A percentile compares a stretch with the other conserved stretches of the same genome.
Evolutionary conservation across 2,888 invertebrate genomes (phyloP).

Genomic region (Azorinus chamasolen): DNA sequence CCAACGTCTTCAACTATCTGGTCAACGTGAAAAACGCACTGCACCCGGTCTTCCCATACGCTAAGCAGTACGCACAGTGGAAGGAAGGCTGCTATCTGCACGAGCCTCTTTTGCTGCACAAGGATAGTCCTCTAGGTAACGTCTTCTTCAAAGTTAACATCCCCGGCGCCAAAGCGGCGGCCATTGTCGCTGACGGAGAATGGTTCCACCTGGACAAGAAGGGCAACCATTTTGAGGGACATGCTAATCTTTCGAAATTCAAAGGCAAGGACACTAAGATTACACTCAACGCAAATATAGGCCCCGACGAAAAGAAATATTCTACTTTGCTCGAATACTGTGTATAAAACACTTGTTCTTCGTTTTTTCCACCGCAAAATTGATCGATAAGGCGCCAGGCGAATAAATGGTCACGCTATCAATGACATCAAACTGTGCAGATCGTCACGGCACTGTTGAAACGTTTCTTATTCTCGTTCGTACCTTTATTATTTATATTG

Average conservation of each 20-base stretch:
- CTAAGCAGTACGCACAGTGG: constrained; percentile 86
- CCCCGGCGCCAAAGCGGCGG: constrained; percentile 83
- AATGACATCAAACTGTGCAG: too few species aligned
- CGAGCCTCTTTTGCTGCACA: constrained; percentile 77
- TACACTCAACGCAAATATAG: constrained; percentile 85
- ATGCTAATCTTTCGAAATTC: constrained; percentile 76
- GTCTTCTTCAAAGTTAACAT: constrained; percentile 79
- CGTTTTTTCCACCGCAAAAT: too few species aligned
- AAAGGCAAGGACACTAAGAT: constrained; percentile 80
- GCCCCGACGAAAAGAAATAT: constrained; percentile 83
- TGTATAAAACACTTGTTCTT: constrained; percentile 58
- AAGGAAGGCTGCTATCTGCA: constrained; percentile 85
- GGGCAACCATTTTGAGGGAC: constrained; percentile 81
- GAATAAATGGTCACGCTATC: too few species aligned
- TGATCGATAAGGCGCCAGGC: too few species aligned
- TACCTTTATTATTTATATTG: too few species aligned
- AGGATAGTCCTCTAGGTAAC: constrained; percentile 72
- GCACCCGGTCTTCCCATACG: constrained; percentile 79
- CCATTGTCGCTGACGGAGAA: constrained; percentile 83
- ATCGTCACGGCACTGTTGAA: too few species aligned
- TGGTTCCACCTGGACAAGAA: constrained; percentile 85
- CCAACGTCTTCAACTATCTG: constrained; percentile 85
- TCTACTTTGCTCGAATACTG: constrained; percentile 85
- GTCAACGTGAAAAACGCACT: constrained; percentile 76
- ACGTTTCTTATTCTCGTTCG: too few species aligned